These are phyloP conservation scores for Alentia gelatinosa DNA, from an alignment of 2,888 invertebrate genomes.

Conservation along the genomic window DNA sequence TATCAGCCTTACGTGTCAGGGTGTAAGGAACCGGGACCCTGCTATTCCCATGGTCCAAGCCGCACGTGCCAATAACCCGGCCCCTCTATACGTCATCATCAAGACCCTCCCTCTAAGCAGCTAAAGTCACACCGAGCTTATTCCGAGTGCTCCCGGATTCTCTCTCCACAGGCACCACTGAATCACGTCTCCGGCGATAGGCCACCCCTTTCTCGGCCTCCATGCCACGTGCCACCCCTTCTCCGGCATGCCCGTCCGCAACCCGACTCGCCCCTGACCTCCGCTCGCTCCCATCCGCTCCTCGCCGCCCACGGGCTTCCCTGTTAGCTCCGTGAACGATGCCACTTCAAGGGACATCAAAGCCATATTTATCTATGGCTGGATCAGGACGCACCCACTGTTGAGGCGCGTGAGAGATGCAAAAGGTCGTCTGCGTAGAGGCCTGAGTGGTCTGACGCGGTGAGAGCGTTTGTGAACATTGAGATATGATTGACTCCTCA, in stretches of 20 bases:
- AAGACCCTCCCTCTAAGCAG: neutral
- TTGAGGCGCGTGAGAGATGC: no score
- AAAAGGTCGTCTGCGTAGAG: no score
- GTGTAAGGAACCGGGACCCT: neutral
- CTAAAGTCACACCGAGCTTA: neutral
- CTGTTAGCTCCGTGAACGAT: neutral
- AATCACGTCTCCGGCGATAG: neutral
- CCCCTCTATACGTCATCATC: slow-evolving; percentile 22
- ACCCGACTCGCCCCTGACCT: neutral
- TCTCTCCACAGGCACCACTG: neutral
- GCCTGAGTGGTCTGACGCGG: no score
- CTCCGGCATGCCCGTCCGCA: neutral
- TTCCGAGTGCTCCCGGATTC: neutral
- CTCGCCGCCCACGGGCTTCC: neutral
- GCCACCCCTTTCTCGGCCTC: neutral
- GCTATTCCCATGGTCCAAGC: neutral
- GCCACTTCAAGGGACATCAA: neutral
- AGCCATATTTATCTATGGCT: neutral
- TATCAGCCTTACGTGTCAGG: neutral
- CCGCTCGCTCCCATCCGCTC: neutral
- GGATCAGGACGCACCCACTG: no score
- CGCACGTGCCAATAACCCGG: neutral
- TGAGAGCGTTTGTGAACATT: no score
- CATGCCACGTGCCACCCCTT: neutral
- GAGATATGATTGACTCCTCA: no score